phyloP scores from a whole-genome alignment of 1,140 invertebrate species.

The Drosophila rhopaloa region DNA sequence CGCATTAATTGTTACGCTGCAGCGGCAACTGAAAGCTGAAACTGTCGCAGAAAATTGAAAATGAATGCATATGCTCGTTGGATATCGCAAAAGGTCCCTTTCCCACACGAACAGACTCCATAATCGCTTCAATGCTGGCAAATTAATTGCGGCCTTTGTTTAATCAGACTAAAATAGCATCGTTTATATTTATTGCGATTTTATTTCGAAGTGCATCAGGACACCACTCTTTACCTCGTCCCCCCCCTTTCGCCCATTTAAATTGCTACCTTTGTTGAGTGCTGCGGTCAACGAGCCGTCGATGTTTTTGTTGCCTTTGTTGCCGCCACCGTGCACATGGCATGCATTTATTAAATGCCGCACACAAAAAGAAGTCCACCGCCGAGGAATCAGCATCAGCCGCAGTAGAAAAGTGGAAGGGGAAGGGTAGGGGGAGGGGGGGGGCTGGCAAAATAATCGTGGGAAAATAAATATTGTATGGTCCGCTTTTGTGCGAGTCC shows the following conservation, averaged over 20 bases:
- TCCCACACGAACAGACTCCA: neutral
- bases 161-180: slow-evolving; percentile 58
- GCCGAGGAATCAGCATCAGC: slow-evolving; percentile 13
- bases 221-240: neutral
- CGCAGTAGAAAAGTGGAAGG: neutral
- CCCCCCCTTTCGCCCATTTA: slow-evolving; percentile 24
- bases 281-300: slow-evolving; percentile 38
- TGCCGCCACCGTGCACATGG: slow-evolving; percentile 33
- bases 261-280: slow-evolving; percentile 59
- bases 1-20: slow-evolving; percentile 74
- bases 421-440: too few relatives aligned
- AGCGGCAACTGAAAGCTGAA: slow-evolving; percentile 46
- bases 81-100: neutral
- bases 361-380: slow-evolving; percentile 19
- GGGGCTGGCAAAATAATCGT: slow-evolving; percentile 3
- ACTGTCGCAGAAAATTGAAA: slow-evolving; percentile 43
- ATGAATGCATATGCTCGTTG: slow-evolving; percentile 60
- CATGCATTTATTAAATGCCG: slow-evolving; percentile 63
- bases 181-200: slow-evolving; percentile 67
- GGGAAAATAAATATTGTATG: slow-evolving; percentile 32
- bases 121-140: slow-evolving; percentile 46
- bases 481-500: slow-evolving; percentile 20
- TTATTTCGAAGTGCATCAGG: slow-evolving; percentile 39
- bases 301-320: slow-evolving; percentile 6
- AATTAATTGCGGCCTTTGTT: slow-evolving; percentile 73